Percentiles rank a stretch among this genome's conserved stretches.
Evolutionary conservation across 2,888 invertebrate genomes (phyloP).

Genomic region (Synergus laeviventris): DNA sequence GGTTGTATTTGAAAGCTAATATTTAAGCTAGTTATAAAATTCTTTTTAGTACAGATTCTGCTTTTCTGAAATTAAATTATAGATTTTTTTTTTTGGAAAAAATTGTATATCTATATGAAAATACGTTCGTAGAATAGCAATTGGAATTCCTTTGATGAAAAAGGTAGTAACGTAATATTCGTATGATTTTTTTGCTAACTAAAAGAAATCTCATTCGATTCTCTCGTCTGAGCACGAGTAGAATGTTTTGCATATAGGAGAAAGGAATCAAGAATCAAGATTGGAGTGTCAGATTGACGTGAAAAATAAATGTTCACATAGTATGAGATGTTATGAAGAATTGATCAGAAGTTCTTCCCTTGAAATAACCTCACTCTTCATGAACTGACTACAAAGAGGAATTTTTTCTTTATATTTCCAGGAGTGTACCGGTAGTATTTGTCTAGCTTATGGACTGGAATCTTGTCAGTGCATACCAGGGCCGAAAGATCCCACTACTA

Average conservation of each 20-base stretch:
- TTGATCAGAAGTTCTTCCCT: conserved; percentile 1
- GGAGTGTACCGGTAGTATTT: conserved; percentile 99
- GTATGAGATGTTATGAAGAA: neutral
- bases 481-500: conserved; percentile 87
- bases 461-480: conserved; percentile 95
- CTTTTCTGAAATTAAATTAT: too few species aligned
- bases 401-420: conserved; percentile 69
- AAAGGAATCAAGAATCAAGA: neutral
- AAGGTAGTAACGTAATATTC: neutral
- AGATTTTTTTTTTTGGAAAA: too few species aligned
- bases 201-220: neutral
- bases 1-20: neutral
- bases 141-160: neutral
- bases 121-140: neutral
- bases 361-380: neutral
- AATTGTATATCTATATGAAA: too few species aligned
- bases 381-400: neutral
- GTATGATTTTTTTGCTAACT: neutral
- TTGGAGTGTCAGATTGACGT: neutral
- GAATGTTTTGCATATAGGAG: neutral
- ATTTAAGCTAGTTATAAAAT: too few species aligned
- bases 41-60: too few species aligned
- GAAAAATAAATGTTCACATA: conserved; percentile 14
- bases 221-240: neutral
- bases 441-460: conserved; percentile 95